Evolutionary conservation across 2,113 vertebrate species (phyloP).

Genomic region (Herpetotheres cachinnans): DNA sequence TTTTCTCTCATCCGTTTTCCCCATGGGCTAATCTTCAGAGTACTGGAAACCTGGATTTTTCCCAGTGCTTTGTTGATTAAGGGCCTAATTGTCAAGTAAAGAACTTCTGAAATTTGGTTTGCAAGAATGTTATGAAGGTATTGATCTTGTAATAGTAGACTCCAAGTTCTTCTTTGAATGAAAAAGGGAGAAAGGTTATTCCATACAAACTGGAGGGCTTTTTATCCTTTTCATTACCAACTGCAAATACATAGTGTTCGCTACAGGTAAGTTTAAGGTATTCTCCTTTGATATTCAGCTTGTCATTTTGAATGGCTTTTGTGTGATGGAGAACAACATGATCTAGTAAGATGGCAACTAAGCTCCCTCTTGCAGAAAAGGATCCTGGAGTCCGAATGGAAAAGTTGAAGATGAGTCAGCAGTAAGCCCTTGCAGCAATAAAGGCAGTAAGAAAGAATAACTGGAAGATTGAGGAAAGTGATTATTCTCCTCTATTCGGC

Average conservation of each 20-base stretch:
- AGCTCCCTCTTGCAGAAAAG: not conserved
- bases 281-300: not conserved
- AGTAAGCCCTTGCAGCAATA: not conserved
- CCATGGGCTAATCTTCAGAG: not conserved
- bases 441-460: not conserved
- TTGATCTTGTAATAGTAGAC: not conserved
- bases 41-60: not conserved
- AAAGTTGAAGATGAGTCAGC: not conserved
- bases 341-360: not conserved
- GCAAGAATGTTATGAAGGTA: not conserved
- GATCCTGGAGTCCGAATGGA: not conserved
- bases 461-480: not conserved
- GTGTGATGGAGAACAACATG: not conserved
- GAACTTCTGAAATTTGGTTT: not conserved
- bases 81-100: not conserved
- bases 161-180: not conserved
- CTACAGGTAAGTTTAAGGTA: too few relatives aligned
- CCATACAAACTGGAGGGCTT: not conserved
- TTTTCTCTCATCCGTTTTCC: not conserved
- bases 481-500: not conserved
- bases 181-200: not conserved
- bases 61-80: not conserved
- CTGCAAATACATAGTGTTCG: not conserved
- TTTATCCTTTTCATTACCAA: not conserved
- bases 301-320: not conserved